Percentiles rank a stretch among this genome's conserved stretches.
phyloP scores from a whole-genome alignment of 2,888 invertebrate genomes.

The Gastrophysa polygoni region DNA sequence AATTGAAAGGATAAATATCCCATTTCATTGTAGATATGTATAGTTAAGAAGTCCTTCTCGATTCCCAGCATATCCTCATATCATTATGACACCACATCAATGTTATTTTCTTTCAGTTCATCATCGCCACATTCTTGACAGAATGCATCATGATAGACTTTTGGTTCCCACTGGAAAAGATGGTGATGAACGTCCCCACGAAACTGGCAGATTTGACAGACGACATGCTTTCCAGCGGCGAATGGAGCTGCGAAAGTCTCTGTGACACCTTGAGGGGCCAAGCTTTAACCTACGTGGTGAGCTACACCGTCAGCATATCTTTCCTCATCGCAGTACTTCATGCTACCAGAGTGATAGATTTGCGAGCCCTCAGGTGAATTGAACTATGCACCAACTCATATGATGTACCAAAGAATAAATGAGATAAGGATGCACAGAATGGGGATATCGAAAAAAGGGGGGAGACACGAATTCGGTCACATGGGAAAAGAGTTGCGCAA shows the following conservation, averaged over 20 bases:
- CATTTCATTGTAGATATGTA: no score
- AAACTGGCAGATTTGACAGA: constrained; percentile 43
- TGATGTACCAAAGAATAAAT: no score
- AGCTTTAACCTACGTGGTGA: constrained; percentile 39
- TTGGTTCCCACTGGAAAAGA: constrained; percentile 54
- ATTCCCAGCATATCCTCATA: no score
- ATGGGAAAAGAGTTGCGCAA: no score
- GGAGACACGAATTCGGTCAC: no score
- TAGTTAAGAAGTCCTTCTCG: no score
- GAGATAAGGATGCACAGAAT: no score
- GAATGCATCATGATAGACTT: constrained; percentile 52
- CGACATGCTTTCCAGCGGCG: constrained; percentile 34
- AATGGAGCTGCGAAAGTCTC: constrained; percentile 36
- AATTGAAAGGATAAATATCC: no score
- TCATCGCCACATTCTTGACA: constrained; percentile 48
- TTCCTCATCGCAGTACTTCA: constrained; percentile 43
- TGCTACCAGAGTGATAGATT: constrained; percentile 43
- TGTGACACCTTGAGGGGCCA: constrained; percentile 42
- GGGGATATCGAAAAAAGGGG: no score
- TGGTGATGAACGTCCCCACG: constrained; percentile 38
- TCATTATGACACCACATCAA: background rate
- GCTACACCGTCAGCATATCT: constrained; percentile 49
- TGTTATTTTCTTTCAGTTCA: constrained; percentile 45
- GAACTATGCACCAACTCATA: no score
- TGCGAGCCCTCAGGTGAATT: constrained; percentile 39